Percentiles rank a stretch among this genome's conserved stretches.
Evolutionary conservation across 2,113 vertebrate species (phyloP).

Genomic region (Xyrauchen texanus): DNA sequence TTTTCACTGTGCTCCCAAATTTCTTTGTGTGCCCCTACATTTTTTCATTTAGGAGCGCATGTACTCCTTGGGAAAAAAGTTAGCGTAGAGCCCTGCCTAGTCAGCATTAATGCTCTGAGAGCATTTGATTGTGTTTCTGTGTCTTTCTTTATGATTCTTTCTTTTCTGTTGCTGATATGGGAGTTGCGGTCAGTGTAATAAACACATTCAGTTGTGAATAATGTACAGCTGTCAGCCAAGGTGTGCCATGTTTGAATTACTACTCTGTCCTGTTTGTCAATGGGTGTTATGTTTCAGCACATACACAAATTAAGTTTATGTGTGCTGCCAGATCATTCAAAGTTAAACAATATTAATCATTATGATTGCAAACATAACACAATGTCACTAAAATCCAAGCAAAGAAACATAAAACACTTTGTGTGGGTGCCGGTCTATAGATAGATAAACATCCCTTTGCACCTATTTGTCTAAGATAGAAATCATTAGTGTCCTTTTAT

Average conservation of each 20-base stretch:
- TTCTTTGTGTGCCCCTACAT: no score
- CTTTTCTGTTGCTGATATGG: not conserved
- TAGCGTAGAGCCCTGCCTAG: no score
- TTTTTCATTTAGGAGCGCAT: no score
- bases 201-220: not conserved
- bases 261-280: conserved; percentile 40
- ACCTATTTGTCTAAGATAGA: conserved; percentile 16
- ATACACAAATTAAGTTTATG: not conserved
- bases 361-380: not conserved
- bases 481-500: conserved; percentile 8
- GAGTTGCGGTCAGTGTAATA: not conserved
- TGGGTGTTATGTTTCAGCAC: not conserved
- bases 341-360: conserved; percentile 16
- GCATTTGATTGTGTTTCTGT: not conserved
- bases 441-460: conserved; percentile 4
- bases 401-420: no score
- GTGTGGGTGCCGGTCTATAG: not conserved
- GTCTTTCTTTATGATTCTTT: not conserved
- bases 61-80: no score
- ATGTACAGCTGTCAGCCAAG: conserved; percentile 34
- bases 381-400: no score
- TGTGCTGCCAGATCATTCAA: conserved; percentile 29
- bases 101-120: no score
- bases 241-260: conserved; percentile 52
- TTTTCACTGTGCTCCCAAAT: no score